Percentiles rank a stretch among this genome's conserved stretches.
Conservation (phyloP, 2,888 invertebrate species). For the Embidobia sp. region DNA sequence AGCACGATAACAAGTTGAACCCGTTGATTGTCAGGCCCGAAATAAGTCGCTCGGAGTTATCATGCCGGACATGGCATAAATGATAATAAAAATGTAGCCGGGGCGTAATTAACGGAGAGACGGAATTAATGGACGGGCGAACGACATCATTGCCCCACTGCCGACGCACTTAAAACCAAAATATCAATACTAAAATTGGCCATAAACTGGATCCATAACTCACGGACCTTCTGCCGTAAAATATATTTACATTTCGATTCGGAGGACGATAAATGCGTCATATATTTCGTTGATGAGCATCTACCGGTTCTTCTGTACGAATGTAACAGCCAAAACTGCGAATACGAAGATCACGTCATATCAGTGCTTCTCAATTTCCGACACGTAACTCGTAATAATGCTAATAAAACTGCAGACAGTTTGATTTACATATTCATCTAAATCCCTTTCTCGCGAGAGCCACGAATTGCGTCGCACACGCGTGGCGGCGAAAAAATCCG, state of each 20-base stretch:
- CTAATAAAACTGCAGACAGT: conserved; percentile 53
- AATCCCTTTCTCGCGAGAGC: conserved; percentile 22
- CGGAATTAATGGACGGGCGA: conserved; percentile 50
- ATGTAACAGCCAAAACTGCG: conserved; percentile 43
- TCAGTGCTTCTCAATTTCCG: conserved; percentile 57
- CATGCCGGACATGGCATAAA: conserved; percentile 53
- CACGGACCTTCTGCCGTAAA: conserved; percentile 69
- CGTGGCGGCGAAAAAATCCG: conserved; percentile 16
- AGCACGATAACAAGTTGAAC: too few relatives aligned
- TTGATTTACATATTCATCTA: conserved; percentile 54
- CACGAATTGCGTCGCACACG: conserved; percentile 16
- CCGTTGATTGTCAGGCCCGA: too few relatives aligned
- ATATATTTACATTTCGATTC: conserved; percentile 79
- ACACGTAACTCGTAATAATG: conserved; percentile 53
- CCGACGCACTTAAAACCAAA: conserved; percentile 71
- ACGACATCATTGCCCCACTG: conserved; percentile 34
- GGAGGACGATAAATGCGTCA: conserved; percentile 78
- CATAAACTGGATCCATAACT: conserved; percentile 76
- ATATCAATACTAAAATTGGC: conserved; percentile 79
- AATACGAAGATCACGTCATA: conserved; percentile 48
- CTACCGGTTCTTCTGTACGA: conserved; percentile 53
- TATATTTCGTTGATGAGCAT: conserved; percentile 69
- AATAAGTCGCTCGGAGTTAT: too few relatives aligned
- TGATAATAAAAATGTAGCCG: conserved; percentile 26
- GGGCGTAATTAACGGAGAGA: conserved; percentile 13